Evolutionary conservation across 1,140 invertebrate species (phyloP), one percentile per base, ranked within the genome.

Genomic region (Meloidogyne chitwoodi): DNA sequence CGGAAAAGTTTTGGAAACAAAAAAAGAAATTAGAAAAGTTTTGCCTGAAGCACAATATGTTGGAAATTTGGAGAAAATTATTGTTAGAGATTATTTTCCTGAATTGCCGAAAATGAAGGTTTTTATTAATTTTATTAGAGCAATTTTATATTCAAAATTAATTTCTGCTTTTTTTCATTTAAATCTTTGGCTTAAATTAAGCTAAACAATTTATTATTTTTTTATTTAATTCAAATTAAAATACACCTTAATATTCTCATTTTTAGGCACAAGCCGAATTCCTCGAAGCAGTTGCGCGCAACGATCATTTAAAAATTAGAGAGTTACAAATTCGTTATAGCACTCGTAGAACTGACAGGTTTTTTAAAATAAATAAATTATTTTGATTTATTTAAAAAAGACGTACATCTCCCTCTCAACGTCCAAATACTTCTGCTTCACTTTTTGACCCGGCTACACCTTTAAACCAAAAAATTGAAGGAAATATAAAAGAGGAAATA

Each of bases 81-180:
- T 99, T 81, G 93, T 98, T 86, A 91, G 94, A 79, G 96, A 98
- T 87, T 99, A 96, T 87, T 99, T 95, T 85, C 96, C 96, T 8
- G 93, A 98, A 87, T 88, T 99, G 63, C 92, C 94, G 78, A 95
- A 94, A 86, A 87, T 98, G 38, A 92, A 93, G 83, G 84, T 85
- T 24, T 56, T 14, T 74, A 27, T 27, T 70, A 31, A 38, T 63
- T 24, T 19, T 38, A 38, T 38, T 38, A n/a, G n/a, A n/a, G n/a
- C n/a, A n/a, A n/a, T n/a, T n/a, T n/a, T n/a, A n/a, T n/a, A n/a
- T n/a, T n/a, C n/a, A n/a, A n/a, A n/a, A n/a, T n/a, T n/a, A n/a
- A n/a, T n/a, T n/a, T n/a, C n/a, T n/a, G n/a, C n/a, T n/a, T n/a
- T n/a, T n/a, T n/a, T n/a, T n/a, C n/a, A n/a, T n/a, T n/a, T n/a